These are phyloP conservation scores for Pseudomugil tenellus DNA, from an alignment of 2,797 vertebrate species.

Conservation along the genomic window DNA sequence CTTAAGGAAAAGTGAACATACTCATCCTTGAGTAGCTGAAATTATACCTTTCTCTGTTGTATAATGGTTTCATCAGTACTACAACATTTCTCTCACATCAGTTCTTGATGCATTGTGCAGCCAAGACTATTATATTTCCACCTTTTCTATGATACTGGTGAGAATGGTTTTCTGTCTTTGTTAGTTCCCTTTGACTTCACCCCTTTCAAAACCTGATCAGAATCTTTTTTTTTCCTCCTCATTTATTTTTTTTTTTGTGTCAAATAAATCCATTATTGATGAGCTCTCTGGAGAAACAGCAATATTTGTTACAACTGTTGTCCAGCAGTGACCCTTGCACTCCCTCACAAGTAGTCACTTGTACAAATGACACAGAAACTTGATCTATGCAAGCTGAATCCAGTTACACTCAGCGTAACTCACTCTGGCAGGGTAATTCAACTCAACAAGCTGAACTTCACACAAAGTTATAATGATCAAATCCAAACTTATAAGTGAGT, in stretches of 20 bases:
- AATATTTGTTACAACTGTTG: conserved; percentile 41
- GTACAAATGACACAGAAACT: conserved; percentile 49
- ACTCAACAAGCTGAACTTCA: conserved; percentile 10
- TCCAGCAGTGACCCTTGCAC: conserved; percentile 40
- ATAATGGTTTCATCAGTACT: conserved; percentile 28
- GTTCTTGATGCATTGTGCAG: conserved; percentile 4
- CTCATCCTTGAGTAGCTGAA: conserved; percentile 41
- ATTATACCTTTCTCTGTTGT: conserved; percentile 39
- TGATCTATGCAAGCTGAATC: conserved; percentile 41
- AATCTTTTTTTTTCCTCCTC: background rate
- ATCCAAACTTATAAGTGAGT: background rate
- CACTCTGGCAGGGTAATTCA: conserved; percentile 28
- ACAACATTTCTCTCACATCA: conserved; percentile 3
- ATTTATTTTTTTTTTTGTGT: conserved; percentile 13
- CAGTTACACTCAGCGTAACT: conserved; percentile 34
- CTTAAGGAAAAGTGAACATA: conserved; percentile 32
- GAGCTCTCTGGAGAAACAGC: conserved; percentile 15
- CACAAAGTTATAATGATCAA: background rate
- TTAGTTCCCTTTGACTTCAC: background rate
- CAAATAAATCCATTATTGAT: conserved; percentile 38
- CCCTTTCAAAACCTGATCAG: background rate
- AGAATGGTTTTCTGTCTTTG: background rate
- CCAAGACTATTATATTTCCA: conserved; percentile 6
- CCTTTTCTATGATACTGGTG: background rate
- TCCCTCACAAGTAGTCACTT: conserved; percentile 30